Evolutionary conservation across 2,113 vertebrate genomes (phyloP).

Genomic region (Anoura caudifer): DNA sequence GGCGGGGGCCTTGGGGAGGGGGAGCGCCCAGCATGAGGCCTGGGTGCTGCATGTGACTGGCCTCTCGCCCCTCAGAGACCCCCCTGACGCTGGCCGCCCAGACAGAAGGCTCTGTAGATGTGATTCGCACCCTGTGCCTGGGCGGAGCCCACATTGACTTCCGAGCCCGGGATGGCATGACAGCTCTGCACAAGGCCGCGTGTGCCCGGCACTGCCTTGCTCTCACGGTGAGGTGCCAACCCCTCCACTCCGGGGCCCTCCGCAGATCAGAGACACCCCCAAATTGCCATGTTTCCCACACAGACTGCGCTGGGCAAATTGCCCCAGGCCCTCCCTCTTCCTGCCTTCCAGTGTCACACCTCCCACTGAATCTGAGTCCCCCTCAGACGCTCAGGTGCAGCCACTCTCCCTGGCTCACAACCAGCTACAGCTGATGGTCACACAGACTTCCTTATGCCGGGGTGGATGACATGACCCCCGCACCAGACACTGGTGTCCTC

Average conservation of each 20-base stretch:
- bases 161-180: slow-evolving; percentile 92
- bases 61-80: slow-evolving; percentile 84
- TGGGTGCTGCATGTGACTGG: neutral
- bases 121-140: slow-evolving; percentile 90
- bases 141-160: slow-evolving; percentile 95
- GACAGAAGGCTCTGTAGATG: slow-evolving; percentile 88
- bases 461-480: too few species aligned
- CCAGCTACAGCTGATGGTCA: too few species aligned
- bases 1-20: neutral
- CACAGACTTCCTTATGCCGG: accelerated
- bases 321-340: too few species aligned
- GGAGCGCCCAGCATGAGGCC: neutral
- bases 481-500: neutral
- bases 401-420: neutral
- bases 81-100: slow-evolving; percentile 92
- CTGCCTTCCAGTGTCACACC: neutral
- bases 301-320: accelerated
- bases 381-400: neutral
- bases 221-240: slow-evolving; percentile 84
- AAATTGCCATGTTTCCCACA: accelerated
- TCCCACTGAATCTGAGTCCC: neutral
- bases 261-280: neutral
- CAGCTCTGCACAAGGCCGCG: slow-evolving; percentile 91
- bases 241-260: neutral
- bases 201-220: slow-evolving; percentile 90